These are phyloP conservation scores for Coracopsis vasa DNA, from an alignment of 2,113 vertebrate species.

Conservation along the genomic window DNA sequence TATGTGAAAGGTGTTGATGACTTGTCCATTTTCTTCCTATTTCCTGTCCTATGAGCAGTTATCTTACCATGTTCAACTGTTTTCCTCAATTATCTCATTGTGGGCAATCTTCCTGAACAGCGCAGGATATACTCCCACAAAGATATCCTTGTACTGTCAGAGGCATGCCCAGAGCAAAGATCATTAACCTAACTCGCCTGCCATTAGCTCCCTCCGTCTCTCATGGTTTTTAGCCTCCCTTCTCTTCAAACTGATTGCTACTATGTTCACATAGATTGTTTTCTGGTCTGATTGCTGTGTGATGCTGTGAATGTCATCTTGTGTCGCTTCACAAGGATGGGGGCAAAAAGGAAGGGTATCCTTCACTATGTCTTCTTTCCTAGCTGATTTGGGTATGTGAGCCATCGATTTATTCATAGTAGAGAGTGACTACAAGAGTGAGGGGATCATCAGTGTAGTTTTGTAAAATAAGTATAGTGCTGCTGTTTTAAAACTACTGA, in stretches of 20 bases:
- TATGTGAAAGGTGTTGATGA: conserved; percentile 21
- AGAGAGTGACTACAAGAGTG: neutral
- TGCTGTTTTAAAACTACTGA: neutral
- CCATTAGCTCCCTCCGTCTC: neutral
- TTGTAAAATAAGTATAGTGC: neutral
- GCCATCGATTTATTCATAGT: neutral
- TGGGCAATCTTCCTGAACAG: neutral
- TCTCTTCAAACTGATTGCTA: neutral
- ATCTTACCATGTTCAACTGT: neutral
- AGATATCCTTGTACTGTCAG: neutral
- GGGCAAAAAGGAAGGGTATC: neutral
- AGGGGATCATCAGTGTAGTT: neutral
- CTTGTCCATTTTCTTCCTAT: neutral
- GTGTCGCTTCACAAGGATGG: neutral
- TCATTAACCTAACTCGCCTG: neutral
- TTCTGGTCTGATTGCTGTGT: neutral
- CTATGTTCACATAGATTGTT: neutral
- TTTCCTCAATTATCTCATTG: neutral
- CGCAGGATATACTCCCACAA: neutral
- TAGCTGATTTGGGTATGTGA: neutral
- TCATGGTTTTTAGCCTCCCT: neutral
- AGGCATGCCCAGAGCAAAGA: neutral
- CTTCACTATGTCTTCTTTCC: neutral
- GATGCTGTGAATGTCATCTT: neutral
- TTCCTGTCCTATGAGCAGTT: neutral